phyloP scores from a whole-genome alignment of 2,888 invertebrate genomes.

The Cyrtodaria siliqua region DNA sequence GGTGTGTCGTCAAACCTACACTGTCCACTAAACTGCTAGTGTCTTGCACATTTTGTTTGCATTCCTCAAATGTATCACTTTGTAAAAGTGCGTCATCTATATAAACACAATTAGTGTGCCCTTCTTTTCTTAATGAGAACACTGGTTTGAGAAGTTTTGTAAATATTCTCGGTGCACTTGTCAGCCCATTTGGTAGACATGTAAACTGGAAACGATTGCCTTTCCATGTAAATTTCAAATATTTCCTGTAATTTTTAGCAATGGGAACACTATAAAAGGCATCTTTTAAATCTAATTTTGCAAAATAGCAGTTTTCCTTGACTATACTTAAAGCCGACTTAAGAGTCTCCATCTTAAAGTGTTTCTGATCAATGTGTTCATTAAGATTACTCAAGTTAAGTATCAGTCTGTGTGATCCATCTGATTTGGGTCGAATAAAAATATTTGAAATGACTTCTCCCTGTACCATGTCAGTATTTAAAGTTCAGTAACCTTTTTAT shows the following conservation, averaged over 20 bases:
- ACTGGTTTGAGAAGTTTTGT: conserved; percentile 56
- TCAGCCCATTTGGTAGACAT: conserved; percentile 45
- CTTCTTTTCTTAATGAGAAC: conserved; percentile 29
- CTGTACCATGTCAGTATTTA: not conserved
- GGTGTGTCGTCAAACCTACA: too few species aligned
- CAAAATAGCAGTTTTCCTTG: conserved; percentile 2
- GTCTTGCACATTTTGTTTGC: conserved; percentile 18
- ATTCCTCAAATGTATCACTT: conserved; percentile 6
- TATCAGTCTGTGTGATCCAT: conserved; percentile 11
- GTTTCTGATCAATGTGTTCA: conserved; percentile 7
- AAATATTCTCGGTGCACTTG: conserved; percentile 37
- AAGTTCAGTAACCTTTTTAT: not conserved
- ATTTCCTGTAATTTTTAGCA: conserved; percentile 21
- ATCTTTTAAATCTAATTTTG: conserved; percentile 12
- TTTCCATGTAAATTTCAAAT: conserved; percentile 51
- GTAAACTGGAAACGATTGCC: conserved; percentile 28
- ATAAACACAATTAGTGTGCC: conserved; percentile 21
- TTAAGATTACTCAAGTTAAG: conserved; percentile 9
- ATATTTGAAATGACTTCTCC: conserved; percentile 9
- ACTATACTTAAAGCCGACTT: not conserved
- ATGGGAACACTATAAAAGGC: conserved; percentile 6
- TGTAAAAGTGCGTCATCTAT: conserved; percentile 36
- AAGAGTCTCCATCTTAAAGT: conserved; percentile 11
- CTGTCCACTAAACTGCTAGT: too few species aligned
- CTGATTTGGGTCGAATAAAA: conserved; percentile 8